Evolutionary conservation across 1,140 invertebrate species (phyloP), one percentile per base, ranked within the genome.

Genomic region (Nephila pilipes): DNA sequence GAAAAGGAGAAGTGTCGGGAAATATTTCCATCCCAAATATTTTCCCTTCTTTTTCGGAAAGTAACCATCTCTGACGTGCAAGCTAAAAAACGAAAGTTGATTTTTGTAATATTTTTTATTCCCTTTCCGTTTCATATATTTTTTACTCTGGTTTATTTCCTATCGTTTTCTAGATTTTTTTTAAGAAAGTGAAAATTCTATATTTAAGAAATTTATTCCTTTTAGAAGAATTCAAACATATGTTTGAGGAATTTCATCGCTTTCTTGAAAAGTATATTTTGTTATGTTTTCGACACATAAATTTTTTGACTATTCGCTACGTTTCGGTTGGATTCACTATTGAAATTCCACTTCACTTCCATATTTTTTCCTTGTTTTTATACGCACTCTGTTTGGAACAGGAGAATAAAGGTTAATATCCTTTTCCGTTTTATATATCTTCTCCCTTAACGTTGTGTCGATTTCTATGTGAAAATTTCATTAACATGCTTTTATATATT

Each of bases 11-110:
- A 32, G 10, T 46, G 2, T 80, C 32, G 25, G 32, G 46, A 80
- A 46, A 80, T 25, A 80, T 80, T 80, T 80, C 75, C 38, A 80
- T 80, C 75, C 38, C 75, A 80, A 80, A 80, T 80, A 46, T 80
- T 80, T 80, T 80, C 38, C 75, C 32, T 80, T 46, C 75, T 80
- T 46, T 80, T 80, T 25, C 29, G 32, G 63, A n/a, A 80, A 80
- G 75, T 80, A 80, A 80, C 38, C 75, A 46, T 80, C 75, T 46
- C 75, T 36, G 75, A 38, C 75, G 75, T 36, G 32, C 32, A 20
- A 29, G 18, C 18, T 32, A 16, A 46, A 46, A 46, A 65, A 29
- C n/a, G 25, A 25, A 65, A 29, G n/a, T 29, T n/a, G 10, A 65
- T 25, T 65, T 65, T 46, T 46, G 0, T 46, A 25, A n/a, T 65